Conservation (phyloP, 2,797 vertebrate genomes). For the Limnodromus scolopaceus region DNA sequence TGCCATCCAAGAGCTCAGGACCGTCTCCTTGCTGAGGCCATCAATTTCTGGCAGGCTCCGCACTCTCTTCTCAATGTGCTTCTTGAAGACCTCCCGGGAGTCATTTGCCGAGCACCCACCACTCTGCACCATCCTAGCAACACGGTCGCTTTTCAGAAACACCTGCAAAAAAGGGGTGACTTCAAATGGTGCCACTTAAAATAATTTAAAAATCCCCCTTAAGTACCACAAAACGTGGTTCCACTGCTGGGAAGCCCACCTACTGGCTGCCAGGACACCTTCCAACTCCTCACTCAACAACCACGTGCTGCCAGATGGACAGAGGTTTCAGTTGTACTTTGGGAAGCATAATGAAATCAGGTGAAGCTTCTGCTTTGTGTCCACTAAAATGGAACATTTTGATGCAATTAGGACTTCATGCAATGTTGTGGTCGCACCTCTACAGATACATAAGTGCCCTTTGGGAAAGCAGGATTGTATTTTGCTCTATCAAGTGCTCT, state of each 20-base stretch:
- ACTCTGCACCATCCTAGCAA: constrained; percentile 95
- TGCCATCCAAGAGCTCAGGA: constrained; percentile 96
- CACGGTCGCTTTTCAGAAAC: constrained; percentile 95
- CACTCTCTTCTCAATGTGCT: constrained; percentile 96
- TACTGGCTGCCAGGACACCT: neutral
- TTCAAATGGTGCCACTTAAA: neutral
- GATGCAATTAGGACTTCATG: neutral
- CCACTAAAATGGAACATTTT: neutral
- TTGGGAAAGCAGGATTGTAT: neutral
- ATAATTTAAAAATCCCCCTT: no score
- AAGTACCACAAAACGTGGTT: neutral
- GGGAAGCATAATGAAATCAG: neutral
- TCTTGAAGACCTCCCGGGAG: constrained; percentile 97
- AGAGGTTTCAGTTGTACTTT: neutral
- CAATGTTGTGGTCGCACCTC: neutral
- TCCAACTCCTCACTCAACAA: neutral
- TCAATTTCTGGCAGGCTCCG: constrained; percentile 96
- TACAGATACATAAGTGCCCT: neutral
- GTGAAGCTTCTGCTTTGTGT: neutral
- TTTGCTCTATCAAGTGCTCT: neutral
- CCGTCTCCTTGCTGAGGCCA: constrained; percentile 97
- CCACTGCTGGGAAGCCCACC: neutral
- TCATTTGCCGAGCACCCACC: constrained; percentile 94
- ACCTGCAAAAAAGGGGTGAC: constrained; percentile 76
- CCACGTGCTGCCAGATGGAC: neutral